Base-by-base conservation (phyloP, 2,888 invertebrate genomes). In the Spicauda simplicius region DNA sequence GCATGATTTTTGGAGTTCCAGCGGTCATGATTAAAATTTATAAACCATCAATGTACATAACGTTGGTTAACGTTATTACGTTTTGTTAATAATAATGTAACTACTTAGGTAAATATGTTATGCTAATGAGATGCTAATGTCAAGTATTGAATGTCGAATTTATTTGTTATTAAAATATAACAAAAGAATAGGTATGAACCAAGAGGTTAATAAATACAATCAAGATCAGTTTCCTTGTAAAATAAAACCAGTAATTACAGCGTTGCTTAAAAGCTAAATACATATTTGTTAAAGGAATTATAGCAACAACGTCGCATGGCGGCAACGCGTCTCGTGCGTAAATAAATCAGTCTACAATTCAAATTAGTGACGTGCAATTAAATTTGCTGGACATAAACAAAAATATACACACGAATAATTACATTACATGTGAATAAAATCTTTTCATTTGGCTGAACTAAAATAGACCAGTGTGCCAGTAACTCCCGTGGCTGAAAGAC, bases 381-480 rank as follows among this genome's bases (percentile, higher is more conserved):
- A 68, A 71, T 66, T 45, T 66, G 63, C 41, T 37, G 69, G 63
- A 67, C 48, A 76, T 71, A 77, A 75, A 78, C 73, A 76, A 77
- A 76, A 72, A 72, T 72, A 77, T 74, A 73, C 71, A 74, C 70
- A 77, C 77, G 72, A 78, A 80, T 81, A 80, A 81, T 80, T 78
- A 82, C 79, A 65, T 65, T 65, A 81, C 74, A 73, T 77, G 75
- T 75, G 77, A 75, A 79, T 79, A 77, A 75, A 82, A 80, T 80
- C 76, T 85, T 84, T 85, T 82, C 77, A 79, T 84, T 86, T 82
- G 74, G 77, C 74, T 75, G 74, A 76, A 79, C 82, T 78, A 82
- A 90, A 90, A 90, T 91, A 91, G 90, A 88, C 80, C 85, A 91
- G 91, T 90, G 79, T 82, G 83, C 79, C 81, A 80, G 79, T 79